phyloP scores from a whole-genome alignment of 2,113 vertebrate species.

The Sclerurus mexicanus region DNA sequence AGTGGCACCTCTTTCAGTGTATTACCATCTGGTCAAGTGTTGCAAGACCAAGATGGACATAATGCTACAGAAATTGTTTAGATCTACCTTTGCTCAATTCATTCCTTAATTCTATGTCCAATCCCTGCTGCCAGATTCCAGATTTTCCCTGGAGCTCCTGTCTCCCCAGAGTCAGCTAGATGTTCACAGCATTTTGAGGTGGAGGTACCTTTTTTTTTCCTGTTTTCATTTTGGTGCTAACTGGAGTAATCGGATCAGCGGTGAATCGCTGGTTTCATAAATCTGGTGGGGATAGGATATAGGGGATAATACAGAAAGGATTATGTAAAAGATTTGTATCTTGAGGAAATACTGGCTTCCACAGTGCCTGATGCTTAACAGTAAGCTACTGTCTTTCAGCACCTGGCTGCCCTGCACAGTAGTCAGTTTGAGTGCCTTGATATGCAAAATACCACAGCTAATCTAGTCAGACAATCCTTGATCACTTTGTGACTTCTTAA shows the following conservation, averaged over 20 bases:
- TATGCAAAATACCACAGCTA: neutral
- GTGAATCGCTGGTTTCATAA: neutral
- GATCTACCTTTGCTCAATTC: neutral
- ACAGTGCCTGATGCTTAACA: neutral
- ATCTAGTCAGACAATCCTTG: neutral
- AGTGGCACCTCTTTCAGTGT: neutral
- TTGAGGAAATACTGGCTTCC: neutral
- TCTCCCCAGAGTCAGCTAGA: neutral
- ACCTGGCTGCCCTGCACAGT: neutral
- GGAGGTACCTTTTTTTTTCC: neutral
- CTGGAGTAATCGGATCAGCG: neutral
- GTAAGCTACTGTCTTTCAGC: neutral
- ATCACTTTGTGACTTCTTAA: neutral
- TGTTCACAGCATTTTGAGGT: neutral
- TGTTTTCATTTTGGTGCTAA: neutral
- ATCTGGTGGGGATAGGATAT: neutral
- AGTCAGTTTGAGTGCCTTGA: neutral
- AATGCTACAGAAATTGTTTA: neutral
- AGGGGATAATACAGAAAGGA: neutral
- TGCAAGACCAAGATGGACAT: neutral
- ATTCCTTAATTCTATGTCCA: neutral
- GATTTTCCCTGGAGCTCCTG: neutral
- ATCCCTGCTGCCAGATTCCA: neutral
- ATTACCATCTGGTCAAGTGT: neutral
- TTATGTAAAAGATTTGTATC: neutral